Conservation (phyloP, 1,140 invertebrate genomes). For the Meloidogyne hapla region DNA sequence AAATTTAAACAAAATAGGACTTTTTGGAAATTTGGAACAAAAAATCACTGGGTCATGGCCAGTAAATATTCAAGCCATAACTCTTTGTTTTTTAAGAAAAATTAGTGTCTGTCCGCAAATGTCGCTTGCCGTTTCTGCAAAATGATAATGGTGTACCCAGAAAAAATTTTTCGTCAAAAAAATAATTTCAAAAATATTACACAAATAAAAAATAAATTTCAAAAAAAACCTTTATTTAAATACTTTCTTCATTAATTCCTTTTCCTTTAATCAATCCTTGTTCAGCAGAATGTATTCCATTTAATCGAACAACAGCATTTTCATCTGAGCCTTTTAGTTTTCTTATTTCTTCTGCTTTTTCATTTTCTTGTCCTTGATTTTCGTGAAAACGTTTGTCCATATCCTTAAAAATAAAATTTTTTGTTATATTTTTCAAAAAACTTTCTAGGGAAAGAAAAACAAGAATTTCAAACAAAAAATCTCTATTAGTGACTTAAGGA, state of each 20-base stretch:
- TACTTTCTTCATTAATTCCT: not conserved
- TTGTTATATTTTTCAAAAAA: not conserved
- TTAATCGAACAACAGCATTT: constrained; percentile 8
- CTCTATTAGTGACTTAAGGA: too few species aligned
- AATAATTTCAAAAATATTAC: not conserved
- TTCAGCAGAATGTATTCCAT: not conserved
- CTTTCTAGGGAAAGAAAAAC: not conserved
- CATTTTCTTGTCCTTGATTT: constrained; percentile 23
- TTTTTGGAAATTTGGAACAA: too few species aligned
- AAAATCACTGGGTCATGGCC: too few species aligned
- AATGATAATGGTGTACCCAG: too few species aligned
- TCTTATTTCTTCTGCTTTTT: constrained; percentile 17
- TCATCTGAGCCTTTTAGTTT: not conserved
- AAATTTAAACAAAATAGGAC: too few species aligned
- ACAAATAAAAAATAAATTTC: not conserved
- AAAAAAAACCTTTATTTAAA: not conserved
- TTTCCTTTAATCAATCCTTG: not conserved
- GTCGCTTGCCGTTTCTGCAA: too few species aligned
- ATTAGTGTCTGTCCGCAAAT: too few species aligned
- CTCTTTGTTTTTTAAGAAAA: too few species aligned
- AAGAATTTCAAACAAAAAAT: not conserved
- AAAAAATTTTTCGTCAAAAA: not conserved
- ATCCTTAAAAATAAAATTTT: constrained; percentile 26
- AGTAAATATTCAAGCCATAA: too few species aligned
- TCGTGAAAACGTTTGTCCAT: constrained; percentile 36